A percentile compares a stretch with the other conserved stretches of the same genome.
Conservation (phyloP, 1,140 invertebrate genomes). For the Zaprionus lachaisei region DNA sequence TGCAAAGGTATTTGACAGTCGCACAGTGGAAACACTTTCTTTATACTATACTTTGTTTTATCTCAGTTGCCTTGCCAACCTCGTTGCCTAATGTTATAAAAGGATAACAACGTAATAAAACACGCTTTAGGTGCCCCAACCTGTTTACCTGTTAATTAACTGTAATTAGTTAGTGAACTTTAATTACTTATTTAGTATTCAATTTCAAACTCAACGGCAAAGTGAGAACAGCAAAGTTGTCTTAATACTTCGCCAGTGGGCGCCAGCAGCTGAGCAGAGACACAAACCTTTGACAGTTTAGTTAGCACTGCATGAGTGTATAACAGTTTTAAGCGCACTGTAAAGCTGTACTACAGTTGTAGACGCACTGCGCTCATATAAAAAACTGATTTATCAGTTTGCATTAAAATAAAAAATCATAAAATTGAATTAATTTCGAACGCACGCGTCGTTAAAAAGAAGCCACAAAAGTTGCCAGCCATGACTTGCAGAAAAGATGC, state of each 20-base stretch:
- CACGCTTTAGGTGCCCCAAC: not conserved
- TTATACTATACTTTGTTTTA: no score
- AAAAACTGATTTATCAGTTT: constrained; percentile 6
- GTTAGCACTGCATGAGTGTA: not conserved
- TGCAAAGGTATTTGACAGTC: no score
- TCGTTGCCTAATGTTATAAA: constrained; percentile 22
- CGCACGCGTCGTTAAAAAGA: constrained; percentile 14
- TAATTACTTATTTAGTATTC: not conserved
- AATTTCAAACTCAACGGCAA: constrained; percentile 13
- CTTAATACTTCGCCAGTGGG: constrained; percentile 1
- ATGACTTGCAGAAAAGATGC: constrained; percentile 50
- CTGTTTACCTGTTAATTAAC: not conserved
- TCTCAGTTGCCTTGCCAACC: constrained; percentile 33
- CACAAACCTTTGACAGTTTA: constrained; percentile 14
- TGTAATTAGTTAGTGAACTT: not conserved
- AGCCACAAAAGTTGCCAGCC: constrained; percentile 7
- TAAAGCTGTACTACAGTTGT: not conserved
- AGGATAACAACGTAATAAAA: constrained; percentile 6
- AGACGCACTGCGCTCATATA: not conserved
- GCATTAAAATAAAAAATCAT: constrained; percentile 13
- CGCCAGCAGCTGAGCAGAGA: constrained; percentile 1
- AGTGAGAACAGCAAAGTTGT: not conserved
- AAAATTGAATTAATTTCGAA: constrained; percentile 28
- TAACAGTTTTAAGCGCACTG: not conserved
- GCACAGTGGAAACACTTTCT: no score